These are phyloP conservation scores for Rhagologus leucostigma DNA, from an alignment of 2,113 vertebrate species.

Conservation along the genomic window DNA sequence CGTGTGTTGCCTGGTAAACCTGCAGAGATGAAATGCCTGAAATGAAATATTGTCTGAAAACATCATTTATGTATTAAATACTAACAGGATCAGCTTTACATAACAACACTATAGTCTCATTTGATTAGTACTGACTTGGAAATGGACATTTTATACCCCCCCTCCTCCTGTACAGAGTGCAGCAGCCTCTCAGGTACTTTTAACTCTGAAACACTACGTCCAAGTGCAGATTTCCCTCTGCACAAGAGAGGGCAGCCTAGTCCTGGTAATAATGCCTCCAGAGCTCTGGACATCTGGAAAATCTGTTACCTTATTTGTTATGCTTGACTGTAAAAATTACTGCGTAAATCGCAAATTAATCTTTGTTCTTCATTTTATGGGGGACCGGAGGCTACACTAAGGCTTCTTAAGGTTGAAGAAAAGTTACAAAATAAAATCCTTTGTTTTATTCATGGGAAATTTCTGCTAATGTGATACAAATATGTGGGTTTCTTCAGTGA, in stretches of 20 bases:
- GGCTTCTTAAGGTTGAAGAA: not conserved
- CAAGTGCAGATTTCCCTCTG: not conserved
- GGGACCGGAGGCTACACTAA: not conserved
- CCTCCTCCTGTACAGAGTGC: not conserved
- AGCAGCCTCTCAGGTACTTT: not conserved
- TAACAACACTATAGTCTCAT: not conserved
- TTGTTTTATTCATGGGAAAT: slow-evolving; percentile 53
- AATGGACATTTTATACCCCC: not conserved
- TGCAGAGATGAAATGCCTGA: not conserved
- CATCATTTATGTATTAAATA: not conserved
- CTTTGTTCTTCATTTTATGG: slow-evolving; percentile 51
- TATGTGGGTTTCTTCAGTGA: slow-evolving; percentile 29
- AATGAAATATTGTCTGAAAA: not conserved
- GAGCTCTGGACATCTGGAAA: slow-evolving; percentile 23
- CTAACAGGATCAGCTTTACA: not conserved
- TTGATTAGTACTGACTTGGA: not conserved
- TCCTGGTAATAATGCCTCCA: not conserved
- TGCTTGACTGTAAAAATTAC: slow-evolving; percentile 38
- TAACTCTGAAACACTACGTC: not conserved
- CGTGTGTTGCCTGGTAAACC: not conserved
- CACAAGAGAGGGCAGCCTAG: slow-evolving; percentile 49
- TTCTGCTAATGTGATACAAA: slow-evolving; percentile 38
- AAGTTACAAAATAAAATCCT: slow-evolving; percentile 48
- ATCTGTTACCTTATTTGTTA: slow-evolving; percentile 43
- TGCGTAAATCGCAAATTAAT: slow-evolving; percentile 48